Evolutionary conservation across 2,797 vertebrate genomes (phyloP), one percentile per base, ranked within the genome.

Genomic region (Antrozous pallidus): DNA sequence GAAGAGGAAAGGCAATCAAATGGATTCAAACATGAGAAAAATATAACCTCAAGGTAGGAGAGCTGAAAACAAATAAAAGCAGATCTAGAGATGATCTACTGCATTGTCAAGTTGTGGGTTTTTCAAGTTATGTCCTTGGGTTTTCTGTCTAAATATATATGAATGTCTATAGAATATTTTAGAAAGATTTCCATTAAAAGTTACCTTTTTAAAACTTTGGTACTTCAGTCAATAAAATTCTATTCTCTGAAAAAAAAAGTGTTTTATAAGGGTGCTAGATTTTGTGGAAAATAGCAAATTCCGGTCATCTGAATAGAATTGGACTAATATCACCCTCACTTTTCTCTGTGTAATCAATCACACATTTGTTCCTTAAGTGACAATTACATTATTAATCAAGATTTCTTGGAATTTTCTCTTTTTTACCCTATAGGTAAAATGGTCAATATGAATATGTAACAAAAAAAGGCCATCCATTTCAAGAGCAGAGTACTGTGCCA

Each of bases 161-260:
- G 6, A 70, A 78, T 83, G 20, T 2, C 83, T 67, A 61, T 9
- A 83, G 47, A 91, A 36, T 92, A 81, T 73, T 78, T 93, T 51
- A 74, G 40, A 84, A 78, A 74, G 7, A 83, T 22, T 80, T 84
- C 13, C 18, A 73, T 67, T 77, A 81, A 70, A 88, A 71, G n/a
- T 80, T 83, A 87, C 8, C 31, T 91, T 85, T 80, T 17, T 5
- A 73, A 56, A 36, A 28, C 51, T 63, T 88, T 79, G 18, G 13
- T 56, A 40, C 58, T 82, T 58, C 13, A 90, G 58, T 91, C 45
- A 45, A 40, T 91, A 88, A 90, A 90, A 87, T 47, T 82, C 28
- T 6, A 28, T 54, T 92, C 31, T 86, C 31, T 82, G 63, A 5
- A 56, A 67, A 28, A 56, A 61, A 94, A 69, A 31, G 3, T 8